Evolutionary conservation across 2,888 invertebrate species (phyloP), one percentile per base, ranked within the genome.

Genomic region (Cosmorhoe ocellata): DNA sequence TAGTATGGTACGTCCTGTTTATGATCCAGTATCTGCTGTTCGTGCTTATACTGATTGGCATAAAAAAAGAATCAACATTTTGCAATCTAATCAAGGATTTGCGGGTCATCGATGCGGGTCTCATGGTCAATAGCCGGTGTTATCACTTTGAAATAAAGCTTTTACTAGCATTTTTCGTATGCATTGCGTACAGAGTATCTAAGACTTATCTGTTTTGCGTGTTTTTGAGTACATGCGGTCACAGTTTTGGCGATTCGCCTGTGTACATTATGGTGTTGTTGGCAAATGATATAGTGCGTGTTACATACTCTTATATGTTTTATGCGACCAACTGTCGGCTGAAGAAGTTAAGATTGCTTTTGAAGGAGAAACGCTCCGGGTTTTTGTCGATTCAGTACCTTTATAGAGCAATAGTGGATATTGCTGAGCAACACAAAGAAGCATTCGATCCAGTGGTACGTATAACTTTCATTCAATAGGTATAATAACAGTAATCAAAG

Each of bases 61-160:
- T 49, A 0, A 43, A 37, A 22, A n/a, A 28, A 7, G 28, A 43
- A 8, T 12, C 28, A 5, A 38, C n/a, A n/a, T 33, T 43, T 28
- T 12, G 13, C 9, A 43, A 43, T 26, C 8, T 49, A 11, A 38
- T 38, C 2, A 11, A 33, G 7, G 32, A 49, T 5, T 3, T 49
- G n/a, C 37, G 26, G 3, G 8, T 24, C 3, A 39, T 49, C 5
- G 49, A 49, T 11, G 8, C 33, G 12, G 38, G 38, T 8, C 10
- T 49, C 6, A 43, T 27, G 8, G 13, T 33, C 1, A 14, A 37
- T 13, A 18, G 12, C 3, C 10, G 8, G 22, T 12, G 12, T 0
- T 38, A 22, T 3, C 28, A 33, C 2, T 22, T 38, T 7, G 49
- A 49, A 24, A n/a, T 32, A 0, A 39, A 33, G 33, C 8, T 39